Conservation (phyloP, 1,140 invertebrate genomes). For the Sycophila sp. region DNA sequence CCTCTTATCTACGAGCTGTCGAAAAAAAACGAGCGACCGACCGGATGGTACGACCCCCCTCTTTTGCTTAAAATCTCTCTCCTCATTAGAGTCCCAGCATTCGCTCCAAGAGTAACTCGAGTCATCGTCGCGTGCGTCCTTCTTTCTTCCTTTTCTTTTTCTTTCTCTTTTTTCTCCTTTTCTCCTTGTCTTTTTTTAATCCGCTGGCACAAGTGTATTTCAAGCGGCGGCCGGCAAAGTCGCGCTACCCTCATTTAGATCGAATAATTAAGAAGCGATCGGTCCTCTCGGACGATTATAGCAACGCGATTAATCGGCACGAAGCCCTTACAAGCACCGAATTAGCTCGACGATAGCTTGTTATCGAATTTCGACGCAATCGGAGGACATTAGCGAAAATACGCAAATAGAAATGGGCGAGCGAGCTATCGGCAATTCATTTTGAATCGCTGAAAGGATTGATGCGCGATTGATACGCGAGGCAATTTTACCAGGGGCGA, state of each 20-base stretch:
- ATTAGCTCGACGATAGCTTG: not conserved
- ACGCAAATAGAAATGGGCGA: no score
- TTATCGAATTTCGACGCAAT: not conserved
- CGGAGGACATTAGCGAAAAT: not conserved
- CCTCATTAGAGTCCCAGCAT: conserved; percentile 12
- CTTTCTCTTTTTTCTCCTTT: no score
- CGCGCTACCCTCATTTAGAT: not conserved
- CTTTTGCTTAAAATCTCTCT: conserved; percentile 63
- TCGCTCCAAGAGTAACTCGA: not conserved
- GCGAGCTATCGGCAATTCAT: no score
- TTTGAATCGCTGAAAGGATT: not conserved
- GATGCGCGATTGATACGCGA: not conserved
- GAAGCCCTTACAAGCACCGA: not conserved
- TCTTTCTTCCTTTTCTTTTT: not conserved
- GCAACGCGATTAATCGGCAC: no score
- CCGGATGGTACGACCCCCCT: conserved; percentile 59
- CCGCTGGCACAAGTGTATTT: conserved; percentile 11
- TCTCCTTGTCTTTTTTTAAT: no score
- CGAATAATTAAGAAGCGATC: not conserved
- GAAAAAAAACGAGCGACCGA: conserved; percentile 42
- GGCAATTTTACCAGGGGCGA: no score
- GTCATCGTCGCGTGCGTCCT: not conserved
- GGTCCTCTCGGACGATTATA: no score
- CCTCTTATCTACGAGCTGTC: not conserved
- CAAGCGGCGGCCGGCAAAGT: not conserved